phyloP scores from a whole-genome alignment of 2,797 vertebrate species.

The Carduelis carduelis region DNA sequence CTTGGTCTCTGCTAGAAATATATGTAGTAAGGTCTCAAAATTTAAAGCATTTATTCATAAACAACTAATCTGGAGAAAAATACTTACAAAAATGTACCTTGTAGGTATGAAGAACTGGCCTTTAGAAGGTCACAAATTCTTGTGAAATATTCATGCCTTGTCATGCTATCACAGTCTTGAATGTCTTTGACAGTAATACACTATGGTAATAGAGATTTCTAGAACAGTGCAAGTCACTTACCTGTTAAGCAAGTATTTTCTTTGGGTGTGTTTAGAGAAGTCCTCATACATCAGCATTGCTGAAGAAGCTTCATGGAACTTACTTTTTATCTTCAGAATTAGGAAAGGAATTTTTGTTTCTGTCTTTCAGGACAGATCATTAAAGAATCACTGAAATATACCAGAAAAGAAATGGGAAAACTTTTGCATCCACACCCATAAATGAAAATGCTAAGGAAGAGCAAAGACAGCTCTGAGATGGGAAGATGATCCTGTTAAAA shows the following conservation, averaged over 20 bases:
- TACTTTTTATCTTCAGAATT: neutral
- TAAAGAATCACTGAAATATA: neutral
- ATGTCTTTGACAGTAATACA: neutral
- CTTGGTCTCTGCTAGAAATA: neutral
- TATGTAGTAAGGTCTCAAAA: accelerated
- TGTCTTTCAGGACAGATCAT: neutral
- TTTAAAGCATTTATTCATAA: neutral
- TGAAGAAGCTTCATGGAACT: neutral
- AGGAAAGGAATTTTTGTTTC: neutral
- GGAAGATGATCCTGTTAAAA: neutral
- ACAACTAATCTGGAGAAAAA: neutral
- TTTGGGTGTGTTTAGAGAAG: neutral
- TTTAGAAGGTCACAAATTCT: neutral
- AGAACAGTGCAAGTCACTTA: neutral
- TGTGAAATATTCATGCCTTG: neutral
- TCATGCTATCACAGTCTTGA: neutral
- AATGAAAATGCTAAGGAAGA: neutral
- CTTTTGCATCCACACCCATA: neutral
- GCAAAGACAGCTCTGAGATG: neutral
- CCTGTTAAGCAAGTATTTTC: neutral
- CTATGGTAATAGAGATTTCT: neutral
- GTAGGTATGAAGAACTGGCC: neutral
- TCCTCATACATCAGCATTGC: neutral
- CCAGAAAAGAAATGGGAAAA: neutral
- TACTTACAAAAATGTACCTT: neutral